Evolutionary conservation across 2,797 vertebrate species (phyloP).

Genomic region (Synaphobranchus kaupii): DNA sequence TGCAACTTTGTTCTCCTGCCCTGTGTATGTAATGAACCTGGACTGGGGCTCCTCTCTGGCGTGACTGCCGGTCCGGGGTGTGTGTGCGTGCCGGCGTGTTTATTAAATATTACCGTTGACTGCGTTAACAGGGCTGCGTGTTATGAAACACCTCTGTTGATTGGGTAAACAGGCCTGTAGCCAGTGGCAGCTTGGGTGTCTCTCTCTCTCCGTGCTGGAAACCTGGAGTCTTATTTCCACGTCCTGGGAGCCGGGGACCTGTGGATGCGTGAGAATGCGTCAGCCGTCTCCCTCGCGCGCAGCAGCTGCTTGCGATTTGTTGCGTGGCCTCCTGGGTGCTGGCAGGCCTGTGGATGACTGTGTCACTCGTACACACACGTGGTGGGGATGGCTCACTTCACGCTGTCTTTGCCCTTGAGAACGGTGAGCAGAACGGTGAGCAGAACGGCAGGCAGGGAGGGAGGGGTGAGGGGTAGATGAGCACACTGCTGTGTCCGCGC

Average conservation of each 20-base stretch:
- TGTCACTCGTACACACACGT: background rate
- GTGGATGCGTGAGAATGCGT: background rate
- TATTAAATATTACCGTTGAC: background rate
- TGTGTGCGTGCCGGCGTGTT: background rate
- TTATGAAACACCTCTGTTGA: background rate
- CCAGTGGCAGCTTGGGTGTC: background rate
- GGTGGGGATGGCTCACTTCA: constrained; percentile 50
- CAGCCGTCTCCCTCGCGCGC: background rate
- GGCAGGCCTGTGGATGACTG: background rate
- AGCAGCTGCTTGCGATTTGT: background rate
- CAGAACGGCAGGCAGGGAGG: constrained; percentile 52
- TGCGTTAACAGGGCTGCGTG: background rate
- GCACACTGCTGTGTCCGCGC: background rate
- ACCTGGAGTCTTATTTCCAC: background rate
- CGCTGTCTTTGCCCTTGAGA: constrained; percentile 49
- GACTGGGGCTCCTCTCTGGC: background rate
- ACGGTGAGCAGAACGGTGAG: constrained; percentile 68
- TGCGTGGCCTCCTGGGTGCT: background rate
- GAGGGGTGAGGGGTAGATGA: background rate
- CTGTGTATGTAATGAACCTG: background rate
- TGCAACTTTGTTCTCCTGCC: background rate
- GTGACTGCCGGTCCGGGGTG: background rate
- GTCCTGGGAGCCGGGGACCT: background rate
- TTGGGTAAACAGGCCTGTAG: background rate
- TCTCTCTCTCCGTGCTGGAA: background rate